Conservation (phyloP, 92 coral and sea anemone genomes). For the Siderastrea siderea region DNA sequence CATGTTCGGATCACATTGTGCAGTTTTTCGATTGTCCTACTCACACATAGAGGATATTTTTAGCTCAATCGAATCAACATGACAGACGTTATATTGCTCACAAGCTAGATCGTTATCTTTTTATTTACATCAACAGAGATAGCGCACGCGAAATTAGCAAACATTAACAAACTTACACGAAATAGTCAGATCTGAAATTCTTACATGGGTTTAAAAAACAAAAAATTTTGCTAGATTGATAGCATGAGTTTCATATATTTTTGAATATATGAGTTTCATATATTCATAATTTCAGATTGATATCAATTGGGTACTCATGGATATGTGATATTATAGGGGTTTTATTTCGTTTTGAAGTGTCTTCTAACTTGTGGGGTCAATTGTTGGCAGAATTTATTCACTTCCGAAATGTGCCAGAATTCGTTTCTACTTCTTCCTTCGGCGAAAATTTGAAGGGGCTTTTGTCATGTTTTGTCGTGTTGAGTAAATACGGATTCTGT, state of each 20-base stretch:
- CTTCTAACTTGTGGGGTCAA: not conserved
- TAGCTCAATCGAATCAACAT: constrained; percentile 7
- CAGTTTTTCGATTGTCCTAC: not conserved
- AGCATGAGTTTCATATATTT: too few species aligned
- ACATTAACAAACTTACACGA: constrained; percentile 2
- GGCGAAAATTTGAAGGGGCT: not conserved
- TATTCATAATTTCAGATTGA: too few species aligned
- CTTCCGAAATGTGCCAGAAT: constrained; percentile 30
- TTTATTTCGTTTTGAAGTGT: not conserved
- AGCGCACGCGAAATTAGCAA: constrained; percentile 22
- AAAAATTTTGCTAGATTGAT: not conserved
- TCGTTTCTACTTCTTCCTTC: not conserved
- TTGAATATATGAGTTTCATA: too few species aligned
- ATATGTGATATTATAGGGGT: not conserved
- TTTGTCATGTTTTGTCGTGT: not conserved
- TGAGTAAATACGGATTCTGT: not conserved
- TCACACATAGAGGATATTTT: not conserved
- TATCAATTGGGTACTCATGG: not conserved
- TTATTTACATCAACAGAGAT: constrained; percentile 10
- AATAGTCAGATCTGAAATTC: not conserved
- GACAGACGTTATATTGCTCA: constrained; percentile 17
- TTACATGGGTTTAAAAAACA: not conserved
- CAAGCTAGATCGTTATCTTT: constrained; percentile 21
- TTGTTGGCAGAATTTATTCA: not conserved
- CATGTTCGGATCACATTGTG: not conserved